Conservation (phyloP, 2,888 invertebrate genomes). For the Pollenia labialis region DNA sequence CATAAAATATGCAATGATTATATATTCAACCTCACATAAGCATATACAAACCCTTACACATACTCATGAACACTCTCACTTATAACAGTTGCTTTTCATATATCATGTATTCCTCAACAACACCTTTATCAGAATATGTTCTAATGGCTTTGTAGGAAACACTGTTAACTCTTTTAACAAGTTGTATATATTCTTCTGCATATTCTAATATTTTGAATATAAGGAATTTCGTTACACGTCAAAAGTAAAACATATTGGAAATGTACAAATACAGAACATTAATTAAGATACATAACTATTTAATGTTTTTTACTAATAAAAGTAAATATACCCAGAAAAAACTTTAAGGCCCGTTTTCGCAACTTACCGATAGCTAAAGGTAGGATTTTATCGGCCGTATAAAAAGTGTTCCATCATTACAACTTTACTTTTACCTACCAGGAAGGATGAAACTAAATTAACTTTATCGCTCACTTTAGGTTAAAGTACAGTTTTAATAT, state of each 20-base stretch:
- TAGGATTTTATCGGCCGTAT: too few relatives aligned
- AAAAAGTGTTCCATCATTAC: too few relatives aligned
- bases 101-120: background rate
- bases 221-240: background rate
- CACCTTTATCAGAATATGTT: background rate
- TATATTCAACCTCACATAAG: conserved; percentile 8
- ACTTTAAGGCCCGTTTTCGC: too few relatives aligned
- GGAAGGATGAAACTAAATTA: too few relatives aligned
- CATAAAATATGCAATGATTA: conserved; percentile 63
- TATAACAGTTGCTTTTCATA: conserved; percentile 9
- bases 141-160: background rate
- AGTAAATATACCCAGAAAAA: too few relatives aligned
- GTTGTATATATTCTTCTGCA: background rate
- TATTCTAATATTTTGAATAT: background rate
- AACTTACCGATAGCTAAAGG: too few relatives aligned
- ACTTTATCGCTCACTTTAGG: too few relatives aligned
- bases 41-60: background rate
- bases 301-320: too few relatives aligned
- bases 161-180: background rate
- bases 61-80: background rate
- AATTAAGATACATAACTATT: too few relatives aligned
- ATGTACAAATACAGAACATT: too few relatives aligned
- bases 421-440: too few relatives aligned
- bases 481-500: too few relatives aligned
- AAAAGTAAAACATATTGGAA: background rate